Evolutionary conservation across 2,797 vertebrate species (phyloP), one percentile per base, ranked within the genome.

Genomic region (Adelosebastes latens): DNA sequence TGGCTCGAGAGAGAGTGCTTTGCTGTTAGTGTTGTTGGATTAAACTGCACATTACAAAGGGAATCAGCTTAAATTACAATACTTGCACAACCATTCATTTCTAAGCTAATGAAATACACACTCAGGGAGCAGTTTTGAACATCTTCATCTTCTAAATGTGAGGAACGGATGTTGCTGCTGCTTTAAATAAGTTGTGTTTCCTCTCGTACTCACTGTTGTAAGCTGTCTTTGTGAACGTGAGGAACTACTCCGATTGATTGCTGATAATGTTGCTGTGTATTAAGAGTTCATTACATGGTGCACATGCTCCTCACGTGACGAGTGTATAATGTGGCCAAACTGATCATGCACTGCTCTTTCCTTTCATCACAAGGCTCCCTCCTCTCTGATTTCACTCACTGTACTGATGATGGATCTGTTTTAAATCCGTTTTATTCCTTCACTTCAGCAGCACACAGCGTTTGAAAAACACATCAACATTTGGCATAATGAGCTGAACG

Each of bases 281-380:
- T 80, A 13, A 66, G 72, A 65, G 16, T 39, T 75, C 18, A 46
- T 79, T 39, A 59, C 73, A 56, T 9, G 14, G 36, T 31, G 61
- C 87, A 79, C 72, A 73, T 86, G 91, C 87, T 18, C 42, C 9
- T 76, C 83, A 79, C 36, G 22, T 87, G 88, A 83, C 0, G 2
- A 53, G 27, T 22, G 6, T 27, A 20, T n/a, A 32, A 34, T 13
- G 27, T 60, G 22, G 14, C 63, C 72, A 64, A 64, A 32, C 27
- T n/a, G 53, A 14, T 75, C 31, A 18, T 8, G 29, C 36, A 42
- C 77, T 36, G 1, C 60, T 3, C 4, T 13, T 61, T 75, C 65
- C 65, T 22, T 31, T 59, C 67, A 56, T 77, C 64, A 75, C 52
- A 78, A 76, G 74, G 42, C 46, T 60, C 8, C 32, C 20, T 25